phyloP scores from a whole-genome alignment of 2,113 vertebrate genomes.

The Thunnus thynnus region DNA sequence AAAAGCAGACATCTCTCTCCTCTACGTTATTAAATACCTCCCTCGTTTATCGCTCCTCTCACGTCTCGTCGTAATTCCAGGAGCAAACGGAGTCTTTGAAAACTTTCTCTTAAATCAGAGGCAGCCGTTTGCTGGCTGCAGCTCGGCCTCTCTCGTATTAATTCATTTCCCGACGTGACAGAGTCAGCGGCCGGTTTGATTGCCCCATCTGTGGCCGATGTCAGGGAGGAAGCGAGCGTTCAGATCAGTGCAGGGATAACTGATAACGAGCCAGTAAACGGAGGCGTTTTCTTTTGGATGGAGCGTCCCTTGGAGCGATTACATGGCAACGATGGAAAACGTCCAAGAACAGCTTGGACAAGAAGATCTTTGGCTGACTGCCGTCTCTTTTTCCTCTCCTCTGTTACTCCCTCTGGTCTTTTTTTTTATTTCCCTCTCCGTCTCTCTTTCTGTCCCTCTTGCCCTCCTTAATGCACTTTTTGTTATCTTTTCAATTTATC shows the following conservation, averaged over 20 bases:
- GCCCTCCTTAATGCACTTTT: neutral
- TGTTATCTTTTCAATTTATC: neutral
- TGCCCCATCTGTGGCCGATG: slow-evolving; percentile 41
- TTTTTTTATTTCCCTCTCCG: neutral
- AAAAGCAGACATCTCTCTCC: neutral
- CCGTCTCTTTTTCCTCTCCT: neutral
- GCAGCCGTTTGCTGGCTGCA: slow-evolving; percentile 14
- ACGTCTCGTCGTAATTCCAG: neutral
- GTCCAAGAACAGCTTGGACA: slow-evolving; percentile 63
- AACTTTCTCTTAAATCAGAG: neutral
- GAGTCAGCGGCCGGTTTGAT: slow-evolving; percentile 23
- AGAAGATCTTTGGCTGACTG: slow-evolving; percentile 36
- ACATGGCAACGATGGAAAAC: slow-evolving; percentile 48
- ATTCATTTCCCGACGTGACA: neutral
- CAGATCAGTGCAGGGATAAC: slow-evolving; percentile 30
- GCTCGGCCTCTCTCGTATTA: slow-evolving; percentile 1
- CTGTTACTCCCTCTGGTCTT: slow-evolving; percentile 20
- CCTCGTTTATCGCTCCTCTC: neutral
- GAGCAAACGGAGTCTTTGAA: neutral
- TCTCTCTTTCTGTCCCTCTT: neutral
- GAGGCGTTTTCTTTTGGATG: slow-evolving; percentile 56
- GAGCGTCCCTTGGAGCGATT: slow-evolving; percentile 48
- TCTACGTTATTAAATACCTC: neutral
- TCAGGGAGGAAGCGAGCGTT: slow-evolving; percentile 29
- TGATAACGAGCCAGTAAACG: slow-evolving; percentile 37